phyloP scores from a whole-genome alignment of 2,797 vertebrate genomes.

The Ciconia nigra region DNA sequence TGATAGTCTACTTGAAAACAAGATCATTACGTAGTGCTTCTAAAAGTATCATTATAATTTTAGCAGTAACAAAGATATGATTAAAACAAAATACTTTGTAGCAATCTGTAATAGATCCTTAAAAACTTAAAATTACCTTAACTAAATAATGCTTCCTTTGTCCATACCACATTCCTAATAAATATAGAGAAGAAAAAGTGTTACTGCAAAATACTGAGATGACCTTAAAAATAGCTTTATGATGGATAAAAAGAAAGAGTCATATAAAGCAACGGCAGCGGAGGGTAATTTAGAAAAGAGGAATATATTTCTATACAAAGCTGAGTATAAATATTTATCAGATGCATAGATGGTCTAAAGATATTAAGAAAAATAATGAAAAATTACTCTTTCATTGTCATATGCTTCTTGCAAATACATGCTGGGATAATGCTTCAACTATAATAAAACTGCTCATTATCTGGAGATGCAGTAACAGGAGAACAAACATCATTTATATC shows the following conservation, averaged over 20 bases:
- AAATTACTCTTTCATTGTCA: conserved; percentile 28
- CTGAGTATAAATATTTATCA: conserved; percentile 42
- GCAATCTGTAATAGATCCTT: background rate
- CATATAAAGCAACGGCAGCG: background rate
- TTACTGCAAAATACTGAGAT: background rate
- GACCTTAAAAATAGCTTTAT: background rate
- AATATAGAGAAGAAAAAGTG: background rate
- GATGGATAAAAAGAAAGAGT: background rate
- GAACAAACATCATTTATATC: conserved; percentile 28
- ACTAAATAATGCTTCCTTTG: background rate
- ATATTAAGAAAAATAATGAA: conserved; percentile 43
- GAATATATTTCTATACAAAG: background rate
- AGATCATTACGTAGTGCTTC: background rate
- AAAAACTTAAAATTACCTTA: background rate
- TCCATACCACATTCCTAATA: background rate
- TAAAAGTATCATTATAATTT: background rate
- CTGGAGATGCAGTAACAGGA: conserved; percentile 25
- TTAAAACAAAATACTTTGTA: background rate
- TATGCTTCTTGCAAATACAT: conserved; percentile 19
- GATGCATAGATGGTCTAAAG: background rate
- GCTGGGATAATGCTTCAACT: conserved; percentile 38
- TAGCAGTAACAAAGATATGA: background rate
- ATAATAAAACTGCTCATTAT: conserved; percentile 57
- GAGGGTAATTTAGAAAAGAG: background rate
- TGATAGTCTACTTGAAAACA: background rate